These are phyloP conservation scores for Drosophila stalkeri DNA, from an alignment of 2,888 invertebrate genomes.

Conservation along the genomic window DNA sequence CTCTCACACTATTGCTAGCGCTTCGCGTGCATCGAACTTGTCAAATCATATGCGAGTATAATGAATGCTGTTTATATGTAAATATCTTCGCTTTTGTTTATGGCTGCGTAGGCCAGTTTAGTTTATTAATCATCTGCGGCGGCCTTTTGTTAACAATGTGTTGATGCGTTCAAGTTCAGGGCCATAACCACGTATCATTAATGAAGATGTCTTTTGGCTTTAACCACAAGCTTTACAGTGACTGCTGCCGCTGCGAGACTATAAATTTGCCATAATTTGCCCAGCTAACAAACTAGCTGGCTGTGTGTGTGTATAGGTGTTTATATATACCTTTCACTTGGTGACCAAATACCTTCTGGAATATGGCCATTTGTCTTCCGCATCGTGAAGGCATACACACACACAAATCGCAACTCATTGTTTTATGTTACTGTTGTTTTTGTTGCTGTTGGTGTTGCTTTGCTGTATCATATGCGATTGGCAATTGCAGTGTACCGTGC, in stretches of 20 bases:
- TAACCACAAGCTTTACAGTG: slow-evolving; percentile 1
- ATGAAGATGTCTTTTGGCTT: slow-evolving; percentile 30
- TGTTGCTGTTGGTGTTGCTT: background rate
- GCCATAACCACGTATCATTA: slow-evolving; percentile 25
- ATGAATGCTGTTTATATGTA: slow-evolving; percentile 7
- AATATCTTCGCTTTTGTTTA: background rate
- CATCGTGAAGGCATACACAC: slow-evolving; percentile 32
- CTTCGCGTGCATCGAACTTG: slow-evolving; percentile 46
- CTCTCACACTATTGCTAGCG: background rate
- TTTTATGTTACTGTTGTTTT: slow-evolving; percentile 12
- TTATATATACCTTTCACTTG: slow-evolving; percentile 51
- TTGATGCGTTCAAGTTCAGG: slow-evolving; percentile 60
- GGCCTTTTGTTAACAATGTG: slow-evolving; percentile 2
- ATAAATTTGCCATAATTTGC: slow-evolving; percentile 1
- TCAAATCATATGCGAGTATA: slow-evolving; percentile 20
- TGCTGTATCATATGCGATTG: slow-evolving; percentile 32
- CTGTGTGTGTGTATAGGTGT: background rate
- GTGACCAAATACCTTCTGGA: slow-evolving; percentile 53
- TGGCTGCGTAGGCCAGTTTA: slow-evolving; percentile 11
- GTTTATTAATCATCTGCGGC: slow-evolving; percentile 22
- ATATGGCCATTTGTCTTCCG: slow-evolving; percentile 55
- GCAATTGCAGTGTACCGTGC: slow-evolving; percentile 57
- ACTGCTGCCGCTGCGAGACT: too few species aligned
- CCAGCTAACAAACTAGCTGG: background rate
- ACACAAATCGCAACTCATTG: slow-evolving; percentile 48